Evolutionary conservation across 2,113 vertebrate genomes (phyloP).

Genomic region (Indicator maculatus): DNA sequence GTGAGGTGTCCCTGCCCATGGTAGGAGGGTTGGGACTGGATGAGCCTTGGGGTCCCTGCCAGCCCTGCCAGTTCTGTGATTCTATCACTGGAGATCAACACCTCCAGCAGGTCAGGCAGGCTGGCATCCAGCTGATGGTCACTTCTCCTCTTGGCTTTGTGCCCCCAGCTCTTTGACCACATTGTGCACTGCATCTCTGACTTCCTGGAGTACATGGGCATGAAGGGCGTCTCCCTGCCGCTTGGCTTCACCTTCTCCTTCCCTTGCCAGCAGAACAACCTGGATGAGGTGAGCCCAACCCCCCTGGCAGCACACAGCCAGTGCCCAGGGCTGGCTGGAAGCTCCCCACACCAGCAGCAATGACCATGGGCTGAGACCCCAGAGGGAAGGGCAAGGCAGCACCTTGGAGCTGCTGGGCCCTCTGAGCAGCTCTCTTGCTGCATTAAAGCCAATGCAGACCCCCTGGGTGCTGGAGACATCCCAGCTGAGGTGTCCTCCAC

Average conservation of each 20-base stretch:
- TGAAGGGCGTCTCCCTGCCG: slow-evolving; percentile 89
- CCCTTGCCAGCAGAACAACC: slow-evolving; percentile 89
- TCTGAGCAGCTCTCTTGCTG: neutral
- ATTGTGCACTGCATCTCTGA: slow-evolving; percentile 91
- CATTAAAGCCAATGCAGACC: neutral
- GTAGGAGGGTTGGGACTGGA: too few relatives aligned
- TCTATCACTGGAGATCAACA: too few relatives aligned
- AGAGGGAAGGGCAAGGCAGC: neutral
- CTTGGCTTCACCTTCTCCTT: slow-evolving; percentile 98
- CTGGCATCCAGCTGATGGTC: neutral
- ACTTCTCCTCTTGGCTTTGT: neutral
- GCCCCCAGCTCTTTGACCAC: slow-evolving; percentile 89
- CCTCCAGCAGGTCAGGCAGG: neutral
- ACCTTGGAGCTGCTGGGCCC: neutral
- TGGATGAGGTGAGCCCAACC: slow-evolving; percentile 84
- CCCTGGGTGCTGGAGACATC: neutral
- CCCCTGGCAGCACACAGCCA: accelerated
- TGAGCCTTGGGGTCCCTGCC: too few relatives aligned
- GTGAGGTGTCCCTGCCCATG: too few relatives aligned
- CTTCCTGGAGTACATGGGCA: slow-evolving; percentile 96
- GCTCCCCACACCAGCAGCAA: accelerated
- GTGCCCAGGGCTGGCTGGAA: neutral
- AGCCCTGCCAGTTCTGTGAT: too few relatives aligned
- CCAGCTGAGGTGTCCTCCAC: neutral
- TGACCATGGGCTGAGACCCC: accelerated